Base-by-base conservation (phyloP, 2,888 invertebrate genomes). In the Brenthis ino region DNA sequence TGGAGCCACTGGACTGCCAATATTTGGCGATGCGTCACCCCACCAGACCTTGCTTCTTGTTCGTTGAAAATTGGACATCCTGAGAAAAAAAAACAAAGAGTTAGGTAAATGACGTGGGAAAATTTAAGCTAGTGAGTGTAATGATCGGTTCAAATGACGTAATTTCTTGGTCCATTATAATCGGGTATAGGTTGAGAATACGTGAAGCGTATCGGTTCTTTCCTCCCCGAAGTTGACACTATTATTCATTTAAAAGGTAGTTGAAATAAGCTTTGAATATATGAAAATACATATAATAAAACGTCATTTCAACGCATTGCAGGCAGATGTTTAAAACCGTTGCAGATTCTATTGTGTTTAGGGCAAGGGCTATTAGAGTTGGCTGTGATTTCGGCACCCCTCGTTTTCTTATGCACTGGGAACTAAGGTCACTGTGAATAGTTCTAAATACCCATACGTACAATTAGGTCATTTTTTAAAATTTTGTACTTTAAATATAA, bases 1-100 rank as follows among this genome's bases (percentile, higher is more conserved):
- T 74, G 82, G 84, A 14, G 91, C 86, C 47, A 92, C 87, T 50
- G 93, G 93, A 76, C 91, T 93, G 65, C 87, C 89, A 57, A 88
- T 77, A 72, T 83, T 86, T 68, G 87, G 88, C 75, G 91, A 89
- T 76, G 91, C 86, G 80, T 93, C 93, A 68, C 93, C 94, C 95
- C 95, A 95, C 95, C 95, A 95, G 13, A 95, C 95, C 86, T 95
- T 95, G 85, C 95, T 95, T 74, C 94, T 93, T 74, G 94, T 94
- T 77, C 95, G 91, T 88, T 95, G 95, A 83, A 95, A 95, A 84
- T 94, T 94, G 67, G 94, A 93, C 95, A 95, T 95, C 85, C 91
- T 92, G 88, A 75, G 86, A 90, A 84, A 85, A 80, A 88, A 88
- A 81, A 82, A 85, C 85, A 82, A 82, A 79, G 74, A 74, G 66